Conservation (phyloP, 2,113 vertebrate species). For the Alligator sinensis region DNA sequence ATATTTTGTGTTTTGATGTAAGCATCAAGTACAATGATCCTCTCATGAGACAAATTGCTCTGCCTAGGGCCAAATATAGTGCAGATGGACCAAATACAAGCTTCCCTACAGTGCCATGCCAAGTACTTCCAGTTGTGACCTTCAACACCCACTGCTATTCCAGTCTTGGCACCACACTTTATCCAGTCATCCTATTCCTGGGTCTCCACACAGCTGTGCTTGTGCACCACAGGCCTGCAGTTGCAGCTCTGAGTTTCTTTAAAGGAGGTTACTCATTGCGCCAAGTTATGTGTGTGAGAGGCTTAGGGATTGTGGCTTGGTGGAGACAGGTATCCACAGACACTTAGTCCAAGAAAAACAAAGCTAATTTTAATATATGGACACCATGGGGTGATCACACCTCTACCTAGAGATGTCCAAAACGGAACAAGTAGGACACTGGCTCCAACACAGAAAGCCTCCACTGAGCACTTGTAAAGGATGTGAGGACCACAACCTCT, state of each 20-base stretch:
- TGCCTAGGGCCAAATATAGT: background rate
- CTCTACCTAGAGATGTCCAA: background rate
- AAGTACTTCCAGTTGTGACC: background rate
- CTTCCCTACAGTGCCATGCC: background rate
- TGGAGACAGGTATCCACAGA: accelerated
- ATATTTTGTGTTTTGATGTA: background rate
- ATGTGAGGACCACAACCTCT: background rate
- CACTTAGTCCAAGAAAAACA: accelerated
- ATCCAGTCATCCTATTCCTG: background rate
- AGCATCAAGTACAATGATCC: background rate
- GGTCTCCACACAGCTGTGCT: background rate
- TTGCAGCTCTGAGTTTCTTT: background rate
- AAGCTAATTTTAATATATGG: background rate
- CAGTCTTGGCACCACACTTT: background rate
- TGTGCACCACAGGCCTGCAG: background rate
- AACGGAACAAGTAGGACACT: background rate
- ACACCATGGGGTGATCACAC: background rate
- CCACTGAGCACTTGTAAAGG: background rate
- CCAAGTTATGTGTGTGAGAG: background rate
- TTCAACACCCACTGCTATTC: background rate
- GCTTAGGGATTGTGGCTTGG: background rate
- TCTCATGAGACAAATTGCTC: background rate
- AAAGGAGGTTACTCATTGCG: background rate
- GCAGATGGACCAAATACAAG: background rate
- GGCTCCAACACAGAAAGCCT: accelerated